Percentiles rank a stretch among this genome's conserved stretches.
phyloP scores from a whole-genome alignment of 2,113 vertebrate genomes.

The Cyprinus carpio region DNA sequence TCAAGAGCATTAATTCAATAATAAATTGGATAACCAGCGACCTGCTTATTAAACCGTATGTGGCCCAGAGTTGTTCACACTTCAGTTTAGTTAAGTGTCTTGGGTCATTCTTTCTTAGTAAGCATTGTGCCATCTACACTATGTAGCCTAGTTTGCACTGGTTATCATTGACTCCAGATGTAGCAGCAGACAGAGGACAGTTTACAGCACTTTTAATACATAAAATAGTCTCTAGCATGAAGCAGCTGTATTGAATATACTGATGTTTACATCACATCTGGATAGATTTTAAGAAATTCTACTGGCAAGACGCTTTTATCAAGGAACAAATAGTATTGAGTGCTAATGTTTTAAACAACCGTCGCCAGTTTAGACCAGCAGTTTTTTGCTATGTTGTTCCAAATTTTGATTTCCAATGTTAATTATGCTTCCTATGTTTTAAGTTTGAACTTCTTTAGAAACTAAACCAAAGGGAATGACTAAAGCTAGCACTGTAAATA shows the following conservation, averaged over 20 bases:
- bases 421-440: background rate
- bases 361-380: background rate
- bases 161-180: conserved; percentile 11
- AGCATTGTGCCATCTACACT: background rate
- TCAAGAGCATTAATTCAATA: background rate
- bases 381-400: background rate
- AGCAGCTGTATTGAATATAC: background rate
- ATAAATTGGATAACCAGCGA: background rate
- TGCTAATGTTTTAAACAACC: background rate
- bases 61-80: background rate
- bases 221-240: background rate
- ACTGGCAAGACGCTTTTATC: background rate
- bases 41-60: background rate
- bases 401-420: background rate
- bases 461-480: conserved; percentile 9
- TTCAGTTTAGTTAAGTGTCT: background rate
- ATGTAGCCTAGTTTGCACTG: background rate
- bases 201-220: conserved; percentile 13
- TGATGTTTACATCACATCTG: background rate
- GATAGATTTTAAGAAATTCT: background rate
- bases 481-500: background rate
- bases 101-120: background rate
- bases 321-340: background rate
- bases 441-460: background rate
- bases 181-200: background rate